Conservation (phyloP, 2,888 invertebrate genomes). For the Gari tellinella region DNA sequence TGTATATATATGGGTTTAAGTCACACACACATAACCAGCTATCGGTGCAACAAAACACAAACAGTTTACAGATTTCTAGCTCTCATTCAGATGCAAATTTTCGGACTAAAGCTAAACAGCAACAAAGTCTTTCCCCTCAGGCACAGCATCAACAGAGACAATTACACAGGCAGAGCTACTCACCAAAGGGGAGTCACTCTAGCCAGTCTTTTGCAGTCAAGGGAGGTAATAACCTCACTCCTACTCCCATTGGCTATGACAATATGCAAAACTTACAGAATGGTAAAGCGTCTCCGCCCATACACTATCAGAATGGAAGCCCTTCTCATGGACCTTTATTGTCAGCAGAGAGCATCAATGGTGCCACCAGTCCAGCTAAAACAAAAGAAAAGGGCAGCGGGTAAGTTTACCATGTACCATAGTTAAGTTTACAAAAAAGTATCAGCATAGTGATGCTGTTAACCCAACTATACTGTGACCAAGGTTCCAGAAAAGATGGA, state of each 20-base stretch:
- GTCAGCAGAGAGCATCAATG: neutral
- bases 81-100: no score
- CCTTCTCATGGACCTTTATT: conserved; percentile 2
- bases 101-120: no score
- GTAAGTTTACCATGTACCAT: no score
- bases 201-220: conserved; percentile 35
- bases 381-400: conserved; percentile 46
- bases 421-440: no score
- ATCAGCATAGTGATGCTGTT: no score
- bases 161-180: conserved; percentile 18
- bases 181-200: conserved; percentile 45
- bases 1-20: conserved; percentile 67
- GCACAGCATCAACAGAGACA: conserved; percentile 23
- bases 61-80: no score
- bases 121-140: conserved; percentile 1
- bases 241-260: conserved; percentile 40
- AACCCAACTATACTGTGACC: no score
- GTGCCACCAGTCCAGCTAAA: conserved; percentile 16
- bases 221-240: conserved; percentile 33
- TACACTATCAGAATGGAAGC: conserved; percentile 57
- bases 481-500: no score
- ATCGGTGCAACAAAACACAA: conserved; percentile 11
- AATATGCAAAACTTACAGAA: conserved; percentile 53
- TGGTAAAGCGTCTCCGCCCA: conserved; percentile 42
- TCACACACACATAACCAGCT: conserved; percentile 59